Evolutionary conservation across 2,888 invertebrate species (phyloP).

Genomic region (Hylaea fasciaria): DNA sequence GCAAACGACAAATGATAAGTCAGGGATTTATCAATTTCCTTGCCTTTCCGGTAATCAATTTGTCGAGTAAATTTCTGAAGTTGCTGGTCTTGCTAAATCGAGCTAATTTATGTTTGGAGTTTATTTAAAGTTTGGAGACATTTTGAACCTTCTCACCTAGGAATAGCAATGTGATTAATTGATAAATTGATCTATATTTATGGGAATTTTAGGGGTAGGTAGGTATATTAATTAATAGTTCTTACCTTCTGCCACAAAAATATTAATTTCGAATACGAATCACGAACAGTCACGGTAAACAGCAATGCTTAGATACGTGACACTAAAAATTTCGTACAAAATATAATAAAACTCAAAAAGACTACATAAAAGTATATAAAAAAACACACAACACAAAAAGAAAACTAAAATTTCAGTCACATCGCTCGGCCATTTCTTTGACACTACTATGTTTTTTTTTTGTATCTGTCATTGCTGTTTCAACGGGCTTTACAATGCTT

Average conservation of each 20-base stretch:
- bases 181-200: not conserved
- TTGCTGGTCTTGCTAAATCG: not conserved
- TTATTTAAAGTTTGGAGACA: not conserved
- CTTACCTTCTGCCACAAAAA: slow-evolving; percentile 50
- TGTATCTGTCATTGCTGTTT: slow-evolving; percentile 36
- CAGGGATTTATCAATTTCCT: slow-evolving; percentile 2
- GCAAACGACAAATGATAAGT: slow-evolving; percentile 6
- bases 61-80: not conserved
- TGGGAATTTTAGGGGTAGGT: no score
- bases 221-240: not conserved
- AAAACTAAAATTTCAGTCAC: slow-evolving; percentile 80
- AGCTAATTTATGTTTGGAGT: not conserved
- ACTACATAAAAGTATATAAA: slow-evolving; percentile 79
- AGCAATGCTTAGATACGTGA: slow-evolving; percentile 47
- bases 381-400: slow-evolving; percentile 83
- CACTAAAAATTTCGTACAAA: slow-evolving; percentile 80
- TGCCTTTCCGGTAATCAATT: not conserved
- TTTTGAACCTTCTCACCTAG: not conserved
- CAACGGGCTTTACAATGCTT: slow-evolving; percentile 36
- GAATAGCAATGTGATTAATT: not conserved
- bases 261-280: slow-evolving; percentile 34
- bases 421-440: slow-evolving; percentile 74
- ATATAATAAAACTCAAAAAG: slow-evolving; percentile 69
- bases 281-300: slow-evolving; percentile 60
- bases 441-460: slow-evolving; percentile 35